A percentile compares a stretch with the other conserved stretches of the same genome.
These are phyloP conservation scores for Pyrrhopygopsis socrates DNA, from an alignment of 2,888 invertebrate genomes.

Conservation along the genomic window DNA sequence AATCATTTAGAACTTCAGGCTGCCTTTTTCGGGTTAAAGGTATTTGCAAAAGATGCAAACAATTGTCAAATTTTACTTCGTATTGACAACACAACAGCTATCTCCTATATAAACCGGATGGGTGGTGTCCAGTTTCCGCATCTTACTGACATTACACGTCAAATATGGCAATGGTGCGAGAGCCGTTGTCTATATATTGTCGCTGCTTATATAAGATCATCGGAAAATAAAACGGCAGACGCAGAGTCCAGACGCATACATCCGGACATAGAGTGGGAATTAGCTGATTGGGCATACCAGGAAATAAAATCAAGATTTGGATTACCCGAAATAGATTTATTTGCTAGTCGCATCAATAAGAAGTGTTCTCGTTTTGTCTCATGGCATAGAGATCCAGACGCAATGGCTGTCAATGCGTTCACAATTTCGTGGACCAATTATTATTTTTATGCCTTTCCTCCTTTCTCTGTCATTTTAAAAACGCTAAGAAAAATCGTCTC, in stretches of 20 bases:
- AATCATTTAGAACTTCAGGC: not conserved
- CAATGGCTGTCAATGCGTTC: conserved; percentile 14
- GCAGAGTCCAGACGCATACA: conserved; percentile 50
- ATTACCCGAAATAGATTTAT: conserved; percentile 77
- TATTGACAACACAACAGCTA: conserved; percentile 69
- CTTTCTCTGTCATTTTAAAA: not conserved
- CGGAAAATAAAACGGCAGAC: conserved; percentile 42
- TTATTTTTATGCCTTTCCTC: not conserved
- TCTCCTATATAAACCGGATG: conserved; percentile 58
- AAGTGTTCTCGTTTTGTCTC: conserved; percentile 77
- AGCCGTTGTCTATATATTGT: not conserved
- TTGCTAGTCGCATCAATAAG: conserved; percentile 74
- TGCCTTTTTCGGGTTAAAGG: not conserved
- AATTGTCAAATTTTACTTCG: conserved; percentile 60
- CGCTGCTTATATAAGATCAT: not conserved
- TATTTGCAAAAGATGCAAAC: not conserved
- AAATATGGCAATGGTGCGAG: not conserved
- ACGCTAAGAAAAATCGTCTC: not conserved
- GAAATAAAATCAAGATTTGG: conserved; percentile 48
- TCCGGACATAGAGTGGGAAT: conserved; percentile 62
- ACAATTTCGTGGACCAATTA: not conserved
- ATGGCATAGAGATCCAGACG: conserved; percentile 79
- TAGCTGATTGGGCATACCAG: conserved; percentile 27
- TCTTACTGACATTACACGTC: conserved; percentile 12
- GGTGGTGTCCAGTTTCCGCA: conserved; percentile 57